phyloP scores from a whole-genome alignment of 1,140 invertebrate species.

The Ceratosolen fusciceps region DNA sequence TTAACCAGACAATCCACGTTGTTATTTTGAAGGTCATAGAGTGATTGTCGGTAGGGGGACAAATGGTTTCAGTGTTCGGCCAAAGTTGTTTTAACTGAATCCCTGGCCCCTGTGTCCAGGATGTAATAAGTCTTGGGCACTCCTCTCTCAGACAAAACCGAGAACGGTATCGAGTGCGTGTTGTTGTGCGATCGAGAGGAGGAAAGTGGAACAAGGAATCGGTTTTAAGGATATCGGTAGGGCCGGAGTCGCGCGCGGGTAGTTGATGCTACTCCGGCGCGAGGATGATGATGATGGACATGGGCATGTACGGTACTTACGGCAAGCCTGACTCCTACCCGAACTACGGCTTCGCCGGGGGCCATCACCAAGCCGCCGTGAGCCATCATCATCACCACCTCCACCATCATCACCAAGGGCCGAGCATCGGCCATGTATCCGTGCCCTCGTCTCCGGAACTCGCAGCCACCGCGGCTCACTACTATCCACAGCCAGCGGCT shows the following conservation, averaged over 20 bases:
- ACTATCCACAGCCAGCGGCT: slow-evolving; percentile 66
- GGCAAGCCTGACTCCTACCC: slow-evolving; percentile 72
- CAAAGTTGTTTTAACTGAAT: too few relatives aligned
- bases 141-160: neutral
- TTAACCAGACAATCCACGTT: neutral
- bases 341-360: slow-evolving; percentile 65
- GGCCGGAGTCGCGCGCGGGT: neutral
- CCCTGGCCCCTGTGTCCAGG: neutral
- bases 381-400: slow-evolving; percentile 50
- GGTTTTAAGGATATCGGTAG: too few relatives aligned
- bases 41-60: neutral
- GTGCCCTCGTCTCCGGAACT: slow-evolving; percentile 61
- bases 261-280: slow-evolving; percentile 58
- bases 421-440: slow-evolving; percentile 59
- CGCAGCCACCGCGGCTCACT: slow-evolving; percentile 56
- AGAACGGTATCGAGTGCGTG: neutral
- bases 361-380: slow-evolving; percentile 58
- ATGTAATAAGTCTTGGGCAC: neutral
- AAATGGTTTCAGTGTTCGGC: neutral
- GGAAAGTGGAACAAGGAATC: neutral
- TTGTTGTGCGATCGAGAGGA: neutral
- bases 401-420: slow-evolving; percentile 52
- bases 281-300: slow-evolving; percentile 80
- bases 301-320: slow-evolving; percentile 79
- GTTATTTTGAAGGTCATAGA: neutral